phyloP scores from a whole-genome alignment of 2,797 vertebrate genomes.

The Columba guinea region DNA sequence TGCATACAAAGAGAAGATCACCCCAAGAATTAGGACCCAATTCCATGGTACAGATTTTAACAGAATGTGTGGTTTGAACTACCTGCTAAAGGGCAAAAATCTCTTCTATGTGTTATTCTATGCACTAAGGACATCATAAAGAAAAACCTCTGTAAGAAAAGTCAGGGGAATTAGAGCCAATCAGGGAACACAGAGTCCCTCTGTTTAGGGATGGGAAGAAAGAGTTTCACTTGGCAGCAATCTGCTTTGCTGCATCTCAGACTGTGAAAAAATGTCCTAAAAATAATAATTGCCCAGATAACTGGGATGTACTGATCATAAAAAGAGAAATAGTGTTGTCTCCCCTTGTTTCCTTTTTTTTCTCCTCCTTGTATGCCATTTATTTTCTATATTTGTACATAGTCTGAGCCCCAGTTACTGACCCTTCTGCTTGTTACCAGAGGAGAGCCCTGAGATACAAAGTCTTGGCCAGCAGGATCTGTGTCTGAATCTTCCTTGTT shows the following conservation, averaged over 20 bases:
- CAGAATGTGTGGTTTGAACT: neutral
- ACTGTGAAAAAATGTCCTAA: neutral
- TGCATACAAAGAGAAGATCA: neutral
- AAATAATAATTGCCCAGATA: slow-evolving; percentile 14
- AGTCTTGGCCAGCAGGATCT: neutral
- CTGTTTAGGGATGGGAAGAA: neutral
- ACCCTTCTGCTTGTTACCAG: neutral
- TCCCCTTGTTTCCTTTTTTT: neutral
- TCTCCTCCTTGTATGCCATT: neutral
- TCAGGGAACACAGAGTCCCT: neutral
- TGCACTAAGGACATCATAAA: neutral
- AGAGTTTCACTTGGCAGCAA: neutral
- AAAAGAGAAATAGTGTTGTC: neutral
- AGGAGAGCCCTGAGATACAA: neutral
- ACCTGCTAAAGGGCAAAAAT: neutral
- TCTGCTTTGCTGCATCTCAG: neutral
- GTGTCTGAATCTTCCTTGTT: neutral
- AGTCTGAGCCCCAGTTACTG: neutral
- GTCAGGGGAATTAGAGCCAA: neutral
- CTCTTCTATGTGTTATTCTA: neutral
- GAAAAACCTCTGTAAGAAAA: neutral
- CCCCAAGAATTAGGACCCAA: neutral
- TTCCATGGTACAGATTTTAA: neutral
- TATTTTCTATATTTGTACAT: neutral
- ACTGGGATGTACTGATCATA: neutral